Evolutionary conservation across 2,797 vertebrate genomes (phyloP), one percentile per base, ranked within the genome.

Genomic region (Iguana delicatissima): DNA sequence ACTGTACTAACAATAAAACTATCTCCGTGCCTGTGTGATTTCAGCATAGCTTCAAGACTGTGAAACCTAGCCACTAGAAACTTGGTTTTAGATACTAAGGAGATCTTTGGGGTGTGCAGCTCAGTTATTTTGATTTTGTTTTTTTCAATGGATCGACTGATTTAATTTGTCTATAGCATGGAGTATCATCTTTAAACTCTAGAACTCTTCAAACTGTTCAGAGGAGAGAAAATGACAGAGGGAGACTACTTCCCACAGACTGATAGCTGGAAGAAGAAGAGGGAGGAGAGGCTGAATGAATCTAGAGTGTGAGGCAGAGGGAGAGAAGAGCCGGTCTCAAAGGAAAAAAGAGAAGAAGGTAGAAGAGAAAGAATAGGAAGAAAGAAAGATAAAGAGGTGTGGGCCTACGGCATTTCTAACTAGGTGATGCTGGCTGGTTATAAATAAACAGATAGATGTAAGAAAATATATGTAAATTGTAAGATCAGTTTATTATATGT

Each of bases 391-490:
- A n/a, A 69, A 69, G 29, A 69, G 29, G 12, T 29, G 7, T 10
- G 29, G 29, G 67, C 3, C 9, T 69, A 32, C 13, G 10, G 29
- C 12, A 29, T 69, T 69, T 69, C 67, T 69, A 32, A 69, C 29
- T 10, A 69, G 10, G 67, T 32, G 9, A 69, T 32, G 10, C 32
- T 32, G 62, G 6, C 22, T 64, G 20, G 22, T 82, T 81, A 16
- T 6, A 85, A 88, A 20, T 7, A 89, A 67, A 83, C 84, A 84
- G 89, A 81, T 10, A 83, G 42, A 67, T 82, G 0, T 55, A 52
- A 13, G 80, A 92, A 82, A 74, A 74, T n/a, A 35, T 74, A 62
- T 46, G 42, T 46, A 83, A 82, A 83, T 82, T 12, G 5, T 32
- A 79, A 2, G 50, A 52, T 0, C 89, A 12, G 72, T 69, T 13